Conservation (phyloP, 2,888 invertebrate species). For the Platycheirus albimanus region DNA sequence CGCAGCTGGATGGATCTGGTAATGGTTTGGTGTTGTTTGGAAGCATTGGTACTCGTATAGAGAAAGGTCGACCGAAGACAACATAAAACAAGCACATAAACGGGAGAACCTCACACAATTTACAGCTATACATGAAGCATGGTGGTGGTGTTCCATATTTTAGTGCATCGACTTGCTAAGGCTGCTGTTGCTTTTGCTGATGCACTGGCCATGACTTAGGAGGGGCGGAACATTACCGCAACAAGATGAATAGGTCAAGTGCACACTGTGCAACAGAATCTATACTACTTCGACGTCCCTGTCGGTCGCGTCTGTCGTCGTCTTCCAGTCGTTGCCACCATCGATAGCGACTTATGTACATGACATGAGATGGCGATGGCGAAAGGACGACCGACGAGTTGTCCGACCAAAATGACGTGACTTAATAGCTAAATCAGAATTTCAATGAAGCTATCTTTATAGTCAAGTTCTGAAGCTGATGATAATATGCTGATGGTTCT, state of each 20-base stretch:
- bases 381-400: slow-evolving; percentile 61
- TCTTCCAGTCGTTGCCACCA: too few species aligned
- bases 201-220: slow-evolving; percentile 58
- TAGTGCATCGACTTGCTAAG: slow-evolving; percentile 37
- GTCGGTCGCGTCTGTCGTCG: too few species aligned
- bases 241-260: slow-evolving; percentile 71
- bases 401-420: slow-evolving; percentile 52
- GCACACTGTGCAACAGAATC: slow-evolving; percentile 52
- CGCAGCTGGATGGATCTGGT: slow-evolving; percentile 50
- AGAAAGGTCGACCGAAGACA: slow-evolving; percentile 65
- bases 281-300: too few species aligned
- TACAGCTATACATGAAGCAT: slow-evolving; percentile 49
- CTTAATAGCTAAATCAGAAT: slow-evolving; percentile 72
- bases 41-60: slow-evolving; percentile 9
- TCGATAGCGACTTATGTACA: slow-evolving; percentile 47
- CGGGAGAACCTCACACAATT: slow-evolving; percentile 48
- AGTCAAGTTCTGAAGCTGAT: slow-evolving; percentile 22
- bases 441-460: slow-evolving; percentile 58
- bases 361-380: slow-evolving; percentile 66
- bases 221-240: slow-evolving; percentile 70
- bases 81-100: slow-evolving; percentile 55
- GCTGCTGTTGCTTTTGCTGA: not conserved
- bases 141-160: slow-evolving; percentile 68
- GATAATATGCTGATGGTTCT: slow-evolving; percentile 1
- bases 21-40: slow-evolving; percentile 47